Conservation (phyloP, 2,888 invertebrate genomes). For the Lottia scabra region DNA sequence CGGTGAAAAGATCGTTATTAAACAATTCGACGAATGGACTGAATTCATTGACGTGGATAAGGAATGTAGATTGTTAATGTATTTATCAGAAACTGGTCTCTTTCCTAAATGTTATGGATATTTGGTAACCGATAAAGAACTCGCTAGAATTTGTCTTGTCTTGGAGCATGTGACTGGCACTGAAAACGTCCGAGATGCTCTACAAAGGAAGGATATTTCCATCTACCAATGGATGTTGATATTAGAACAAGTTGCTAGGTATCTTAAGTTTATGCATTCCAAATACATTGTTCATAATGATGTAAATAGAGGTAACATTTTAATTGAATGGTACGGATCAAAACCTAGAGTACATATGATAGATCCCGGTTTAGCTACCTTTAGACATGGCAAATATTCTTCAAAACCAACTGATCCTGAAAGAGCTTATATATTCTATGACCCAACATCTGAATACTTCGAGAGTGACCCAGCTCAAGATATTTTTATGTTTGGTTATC, state of each 20-base stretch:
- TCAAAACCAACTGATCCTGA: neutral
- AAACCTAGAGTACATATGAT: conserved; percentile 16
- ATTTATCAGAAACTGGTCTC: neutral
- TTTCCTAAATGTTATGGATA: conserved; percentile 10
- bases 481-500: conserved; percentile 21
- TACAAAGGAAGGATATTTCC: neutral
- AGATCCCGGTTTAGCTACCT: conserved; percentile 28
- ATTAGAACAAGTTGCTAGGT: conserved; percentile 11
- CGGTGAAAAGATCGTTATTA: conserved; percentile 19
- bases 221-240: conserved; percentile 22
- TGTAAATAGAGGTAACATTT: conserved; percentile 23
- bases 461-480: conserved; percentile 14
- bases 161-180: conserved; percentile 19
- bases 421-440: conserved; percentile 12
- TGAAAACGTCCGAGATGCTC: conserved; percentile 14
- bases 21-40: conserved; percentile 16
- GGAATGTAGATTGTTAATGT: conserved; percentile 26
- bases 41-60: conserved; percentile 11
- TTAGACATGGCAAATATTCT: conserved; percentile 19
- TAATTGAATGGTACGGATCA: conserved; percentile 11
- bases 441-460: conserved; percentile 12
- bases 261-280: conserved; percentile 16
- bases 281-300: conserved; percentile 27
- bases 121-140: conserved; percentile 11
- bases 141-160: conserved; percentile 23